Evolutionary conservation across 2,888 invertebrate species (phyloP).

Genomic region (Melipona bicolor): DNA sequence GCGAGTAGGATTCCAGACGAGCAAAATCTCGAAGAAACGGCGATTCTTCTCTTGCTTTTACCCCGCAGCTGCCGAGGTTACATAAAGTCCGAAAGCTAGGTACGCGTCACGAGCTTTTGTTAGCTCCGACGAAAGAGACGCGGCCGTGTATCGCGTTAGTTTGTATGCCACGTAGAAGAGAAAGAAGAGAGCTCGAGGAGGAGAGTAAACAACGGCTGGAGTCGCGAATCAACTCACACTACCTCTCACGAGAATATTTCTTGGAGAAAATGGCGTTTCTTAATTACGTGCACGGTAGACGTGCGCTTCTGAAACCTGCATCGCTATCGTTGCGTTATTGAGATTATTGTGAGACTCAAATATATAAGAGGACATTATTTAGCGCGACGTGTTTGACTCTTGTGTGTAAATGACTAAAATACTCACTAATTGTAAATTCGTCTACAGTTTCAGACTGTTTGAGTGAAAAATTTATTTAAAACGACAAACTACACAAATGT

Average conservation of each 20-base stretch:
- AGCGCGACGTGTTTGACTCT: too few relatives aligned
- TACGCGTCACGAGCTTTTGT: constrained; percentile 39
- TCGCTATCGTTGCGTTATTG: too few relatives aligned
- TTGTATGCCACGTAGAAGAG: constrained; percentile 43
- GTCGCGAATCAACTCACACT: constrained; percentile 39
- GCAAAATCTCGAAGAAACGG: constrained; percentile 39
- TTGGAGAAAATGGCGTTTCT: too few relatives aligned
- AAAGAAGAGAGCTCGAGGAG: constrained; percentile 44
- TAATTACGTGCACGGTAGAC: not conserved
- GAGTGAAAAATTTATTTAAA: too few relatives aligned
- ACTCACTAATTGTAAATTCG: too few relatives aligned
- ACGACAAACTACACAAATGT: too few relatives aligned
- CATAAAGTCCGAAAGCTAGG: constrained; percentile 33
- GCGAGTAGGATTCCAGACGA: constrained; percentile 67
- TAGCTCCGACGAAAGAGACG: constrained; percentile 40
- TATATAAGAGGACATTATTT: too few relatives aligned
- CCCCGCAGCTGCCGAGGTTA: not conserved
- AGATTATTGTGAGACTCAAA: too few relatives aligned
- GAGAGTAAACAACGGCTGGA: constrained; percentile 16
- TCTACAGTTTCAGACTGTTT: too few relatives aligned
- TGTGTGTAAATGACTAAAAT: too few relatives aligned
- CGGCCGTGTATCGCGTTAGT: constrained; percentile 40
- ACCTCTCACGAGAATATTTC: constrained; percentile 48
- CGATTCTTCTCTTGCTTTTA: not conserved
- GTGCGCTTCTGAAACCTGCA: not conserved